phyloP scores from a whole-genome alignment of 2,113 vertebrate species.

The Podarcis muralis region DNA sequence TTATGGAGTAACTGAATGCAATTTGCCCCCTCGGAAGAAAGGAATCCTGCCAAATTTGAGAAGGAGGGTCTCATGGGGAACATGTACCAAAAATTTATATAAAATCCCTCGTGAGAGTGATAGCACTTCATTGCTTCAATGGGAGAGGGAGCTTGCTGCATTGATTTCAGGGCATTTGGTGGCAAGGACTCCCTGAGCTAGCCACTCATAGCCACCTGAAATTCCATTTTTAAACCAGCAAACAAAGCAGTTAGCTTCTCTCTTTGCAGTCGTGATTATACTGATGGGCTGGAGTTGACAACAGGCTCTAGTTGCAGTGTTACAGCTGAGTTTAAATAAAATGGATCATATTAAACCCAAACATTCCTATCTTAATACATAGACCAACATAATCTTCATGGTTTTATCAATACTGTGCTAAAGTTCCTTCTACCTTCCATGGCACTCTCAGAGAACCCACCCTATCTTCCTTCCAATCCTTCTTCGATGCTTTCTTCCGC shows the following conservation, averaged over 20 bases:
- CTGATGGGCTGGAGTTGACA: neutral
- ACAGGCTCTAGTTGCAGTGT: neutral
- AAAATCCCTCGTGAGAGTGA: too few relatives aligned
- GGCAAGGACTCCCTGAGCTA: too few relatives aligned
- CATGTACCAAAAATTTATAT: too few relatives aligned
- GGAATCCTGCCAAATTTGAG: too few relatives aligned
- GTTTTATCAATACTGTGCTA: neutral
- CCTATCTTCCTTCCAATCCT: accelerated
- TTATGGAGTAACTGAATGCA: too few relatives aligned
- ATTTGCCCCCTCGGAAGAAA: too few relatives aligned
- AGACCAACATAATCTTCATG: neutral
- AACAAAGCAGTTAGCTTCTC: neutral
- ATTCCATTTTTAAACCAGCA: too few relatives aligned
- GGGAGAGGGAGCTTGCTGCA: too few relatives aligned
- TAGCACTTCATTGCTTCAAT: too few relatives aligned
- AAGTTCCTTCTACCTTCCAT: neutral
- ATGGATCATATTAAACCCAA: neutral
- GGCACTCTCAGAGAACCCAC: neutral
- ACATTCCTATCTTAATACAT: neutral
- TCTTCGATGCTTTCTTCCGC: neutral
- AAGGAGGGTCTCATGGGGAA: too few relatives aligned
- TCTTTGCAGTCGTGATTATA: neutral
- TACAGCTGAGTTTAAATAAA: neutral
- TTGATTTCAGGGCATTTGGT: too few relatives aligned
- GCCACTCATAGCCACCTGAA: too few relatives aligned